Conservation (phyloP, 2,888 invertebrate species). For the Allygus modestus region DNA sequence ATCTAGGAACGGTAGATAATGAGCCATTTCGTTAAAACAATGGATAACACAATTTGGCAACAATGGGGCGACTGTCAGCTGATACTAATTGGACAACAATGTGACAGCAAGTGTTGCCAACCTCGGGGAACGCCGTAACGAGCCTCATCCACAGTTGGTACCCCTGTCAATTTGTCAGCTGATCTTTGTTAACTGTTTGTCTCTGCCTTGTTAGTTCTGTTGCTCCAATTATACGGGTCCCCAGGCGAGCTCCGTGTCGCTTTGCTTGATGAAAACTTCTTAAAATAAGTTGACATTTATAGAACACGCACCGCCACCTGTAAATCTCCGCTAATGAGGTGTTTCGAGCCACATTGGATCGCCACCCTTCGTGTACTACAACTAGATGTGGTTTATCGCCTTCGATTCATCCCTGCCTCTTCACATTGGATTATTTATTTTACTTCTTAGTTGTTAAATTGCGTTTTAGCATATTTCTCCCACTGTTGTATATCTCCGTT, state of each 20-base stretch:
- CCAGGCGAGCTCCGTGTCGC: conserved; percentile 17
- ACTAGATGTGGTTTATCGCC: not conserved
- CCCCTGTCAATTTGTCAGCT: conserved; percentile 58
- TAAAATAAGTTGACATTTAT: conserved; percentile 43
- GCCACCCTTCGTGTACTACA: not conserved
- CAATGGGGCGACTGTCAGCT: conserved; percentile 39
- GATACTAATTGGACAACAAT: conserved; percentile 54
- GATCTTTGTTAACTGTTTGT: conserved; percentile 59
- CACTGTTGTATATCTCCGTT: too few species aligned
- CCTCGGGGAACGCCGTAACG: conserved; percentile 53
- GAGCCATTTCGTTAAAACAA: conserved; percentile 29
- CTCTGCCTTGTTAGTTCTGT: conserved; percentile 58
- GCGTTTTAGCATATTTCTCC: too few species aligned
- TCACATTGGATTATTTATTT: not conserved
- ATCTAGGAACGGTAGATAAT: not conserved
- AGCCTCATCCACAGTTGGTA: conserved; percentile 51
- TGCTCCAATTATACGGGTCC: conserved; percentile 48
- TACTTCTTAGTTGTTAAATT: too few species aligned
- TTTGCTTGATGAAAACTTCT: conserved; percentile 35
- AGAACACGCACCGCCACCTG: conserved; percentile 29
- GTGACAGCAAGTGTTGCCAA: conserved; percentile 40
- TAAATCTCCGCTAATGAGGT: conserved; percentile 22
- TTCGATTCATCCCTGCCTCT: not conserved
- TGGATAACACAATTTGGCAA: conserved; percentile 55
- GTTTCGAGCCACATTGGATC: conserved; percentile 7